A percentile compares a stretch with the other conserved stretches of the same genome.
phyloP scores from a whole-genome alignment of 1,140 invertebrate species.

The Ceratina calcarata region DNA sequence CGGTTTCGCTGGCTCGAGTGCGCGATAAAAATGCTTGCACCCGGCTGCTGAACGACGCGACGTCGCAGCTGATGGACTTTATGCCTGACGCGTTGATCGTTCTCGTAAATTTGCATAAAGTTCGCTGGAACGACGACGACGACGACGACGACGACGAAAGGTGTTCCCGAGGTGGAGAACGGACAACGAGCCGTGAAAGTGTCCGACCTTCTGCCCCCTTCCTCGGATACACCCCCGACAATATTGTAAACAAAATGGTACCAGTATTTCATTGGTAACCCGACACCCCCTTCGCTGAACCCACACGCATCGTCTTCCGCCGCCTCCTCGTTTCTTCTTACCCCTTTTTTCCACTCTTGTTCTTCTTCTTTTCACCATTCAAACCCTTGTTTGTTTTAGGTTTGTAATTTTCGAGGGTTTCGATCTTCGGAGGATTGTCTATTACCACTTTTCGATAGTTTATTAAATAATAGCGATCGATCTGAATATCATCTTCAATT shows the following conservation, averaged over 20 bases:
- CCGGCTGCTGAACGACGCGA: conserved; percentile 43
- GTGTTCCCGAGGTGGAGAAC: conserved; percentile 34
- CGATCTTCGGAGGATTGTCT: too few species aligned
- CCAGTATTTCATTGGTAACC: conserved; percentile 80
- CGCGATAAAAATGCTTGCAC: conserved; percentile 47
- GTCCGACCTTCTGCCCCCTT: conserved; percentile 24
- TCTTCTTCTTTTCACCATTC: neutral
- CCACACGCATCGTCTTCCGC: conserved; percentile 74
- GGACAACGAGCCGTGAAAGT: conserved; percentile 44
- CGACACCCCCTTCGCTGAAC: conserved; percentile 73
- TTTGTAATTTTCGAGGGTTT: neutral
- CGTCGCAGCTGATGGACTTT: conserved; percentile 38
- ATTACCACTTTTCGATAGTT: too few species aligned
- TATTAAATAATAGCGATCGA: too few species aligned
- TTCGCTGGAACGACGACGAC: conserved; percentile 6
- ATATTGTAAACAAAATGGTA: conserved; percentile 81
- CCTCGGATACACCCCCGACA: conserved; percentile 62
- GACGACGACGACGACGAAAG: conserved; percentile 25
- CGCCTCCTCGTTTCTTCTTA: conserved; percentile 25
- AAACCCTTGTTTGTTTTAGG: neutral
- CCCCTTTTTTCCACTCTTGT: neutral
- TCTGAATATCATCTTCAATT: too few species aligned
- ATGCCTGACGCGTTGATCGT: conserved; percentile 15
- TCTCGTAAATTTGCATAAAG: conserved; percentile 32
- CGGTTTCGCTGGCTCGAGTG: conserved; percentile 19